phyloP scores from a whole-genome alignment of 2,797 vertebrate genomes.

The Notamacropus eugenii region DNA sequence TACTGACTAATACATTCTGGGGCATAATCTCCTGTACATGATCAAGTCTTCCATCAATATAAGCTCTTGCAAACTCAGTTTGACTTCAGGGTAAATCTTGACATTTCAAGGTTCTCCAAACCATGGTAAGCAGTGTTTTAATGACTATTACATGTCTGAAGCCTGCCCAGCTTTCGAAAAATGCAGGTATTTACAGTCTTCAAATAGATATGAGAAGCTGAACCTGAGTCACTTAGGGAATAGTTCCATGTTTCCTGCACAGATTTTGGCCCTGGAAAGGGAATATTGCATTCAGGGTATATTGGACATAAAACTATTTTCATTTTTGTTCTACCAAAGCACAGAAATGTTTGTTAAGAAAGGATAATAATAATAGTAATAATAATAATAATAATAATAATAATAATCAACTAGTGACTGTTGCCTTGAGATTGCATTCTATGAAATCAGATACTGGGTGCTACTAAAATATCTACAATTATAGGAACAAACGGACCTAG shows the following conservation, averaged over 20 bases:
- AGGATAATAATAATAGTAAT: background rate
- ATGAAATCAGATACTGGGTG: conserved; percentile 21
- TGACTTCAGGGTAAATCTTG: conserved; percentile 78
- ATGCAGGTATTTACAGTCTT: conserved; percentile 71
- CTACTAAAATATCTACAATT: conserved; percentile 7
- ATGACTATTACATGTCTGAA: conserved; percentile 74
- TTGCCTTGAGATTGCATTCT: conserved; percentile 28
- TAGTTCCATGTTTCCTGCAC: conserved; percentile 57
- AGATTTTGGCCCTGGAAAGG: conserved; percentile 69
- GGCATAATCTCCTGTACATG: conserved; percentile 73
- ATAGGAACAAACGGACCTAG: conserved; percentile 45
- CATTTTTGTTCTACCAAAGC: conserved; percentile 65
- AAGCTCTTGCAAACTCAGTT: conserved; percentile 75
- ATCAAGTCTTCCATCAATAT: conserved; percentile 67
- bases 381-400: background rate
- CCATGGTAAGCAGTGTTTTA: conserved; percentile 70
- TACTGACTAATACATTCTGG: conserved; percentile 62
- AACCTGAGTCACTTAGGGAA: conserved; percentile 68
- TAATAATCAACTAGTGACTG: conserved; percentile 11
- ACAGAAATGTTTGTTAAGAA: conserved; percentile 59
- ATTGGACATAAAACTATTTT: conserved; percentile 74
- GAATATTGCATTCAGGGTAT: conserved; percentile 69
- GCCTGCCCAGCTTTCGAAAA: conserved; percentile 68
- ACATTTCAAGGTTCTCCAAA: conserved; percentile 78
- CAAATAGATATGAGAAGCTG: conserved; percentile 76